Evolutionary conservation across 2,888 invertebrate genomes (phyloP).

Genomic region (Ametastegia equiseti): DNA sequence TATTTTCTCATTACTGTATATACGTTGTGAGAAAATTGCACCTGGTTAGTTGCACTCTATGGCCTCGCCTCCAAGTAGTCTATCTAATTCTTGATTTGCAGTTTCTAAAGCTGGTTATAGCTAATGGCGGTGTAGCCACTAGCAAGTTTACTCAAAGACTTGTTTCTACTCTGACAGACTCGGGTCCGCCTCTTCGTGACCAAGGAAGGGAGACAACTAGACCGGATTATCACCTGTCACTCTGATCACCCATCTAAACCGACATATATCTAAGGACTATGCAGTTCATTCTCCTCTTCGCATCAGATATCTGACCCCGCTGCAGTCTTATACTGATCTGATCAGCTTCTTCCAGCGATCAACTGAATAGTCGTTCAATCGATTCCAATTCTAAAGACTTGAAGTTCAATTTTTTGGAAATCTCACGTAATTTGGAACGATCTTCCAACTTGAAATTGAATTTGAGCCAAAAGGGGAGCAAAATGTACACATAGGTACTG

Average conservation of each 20-base stretch:
- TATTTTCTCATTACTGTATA: neutral
- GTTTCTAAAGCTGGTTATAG: constrained; percentile 17
- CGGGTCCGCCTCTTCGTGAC: neutral
- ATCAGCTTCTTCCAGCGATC: neutral
- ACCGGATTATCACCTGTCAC: constrained; percentile 40
- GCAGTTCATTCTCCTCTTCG: neutral
- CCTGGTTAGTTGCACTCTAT: too few relatives aligned
- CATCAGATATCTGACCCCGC: neutral
- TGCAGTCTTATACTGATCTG: neutral
- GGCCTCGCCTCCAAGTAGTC: constrained; percentile 32
- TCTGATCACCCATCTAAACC: constrained; percentile 11
- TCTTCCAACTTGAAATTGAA: too few relatives aligned
- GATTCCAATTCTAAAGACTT: neutral
- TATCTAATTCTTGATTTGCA: constrained; percentile 35
- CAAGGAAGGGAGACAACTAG: constrained; percentile 1
- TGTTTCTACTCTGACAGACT: constrained; percentile 9
- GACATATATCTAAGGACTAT: neutral
- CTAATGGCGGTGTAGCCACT: constrained; percentile 29
- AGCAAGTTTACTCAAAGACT: constrained; percentile 19
- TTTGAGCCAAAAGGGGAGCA: too few relatives aligned
- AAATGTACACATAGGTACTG: too few relatives aligned
- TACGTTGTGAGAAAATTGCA: neutral
- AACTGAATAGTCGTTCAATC: neutral
- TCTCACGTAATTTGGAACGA: too few relatives aligned
- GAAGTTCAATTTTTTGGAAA: too few relatives aligned